Base-by-base conservation (phyloP, 2,797 vertebrate species). In the Gouania willdenowi region DNA sequence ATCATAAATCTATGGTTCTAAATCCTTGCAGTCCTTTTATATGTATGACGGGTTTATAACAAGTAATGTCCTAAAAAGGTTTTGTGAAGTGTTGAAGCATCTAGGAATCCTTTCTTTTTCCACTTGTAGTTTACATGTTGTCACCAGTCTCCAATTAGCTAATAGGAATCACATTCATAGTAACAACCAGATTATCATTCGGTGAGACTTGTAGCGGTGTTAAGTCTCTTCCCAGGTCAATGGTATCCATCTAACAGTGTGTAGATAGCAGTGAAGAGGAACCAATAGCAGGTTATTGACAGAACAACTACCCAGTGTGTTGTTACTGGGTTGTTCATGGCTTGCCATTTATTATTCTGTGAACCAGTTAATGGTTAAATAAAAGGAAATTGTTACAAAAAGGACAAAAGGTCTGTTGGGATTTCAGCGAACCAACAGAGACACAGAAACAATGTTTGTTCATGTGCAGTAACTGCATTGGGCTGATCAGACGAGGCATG, bases 161-260 rank as follows among this genome's bases (percentile, higher is more conserved):
- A 67, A 79, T 55, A 54, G 64, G 57, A 70, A 43, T 33, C 24
- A 33, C 53, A 63, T 58, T 71, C 51, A 72, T 15, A 33, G 42
- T 7, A 20, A 41, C 55, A 61, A 9, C 44, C 52, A 40, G 42
- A 75, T 64, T 38, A 60, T 72, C 32, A 47, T n/a, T n/a, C n/a
- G n/a, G n/a, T n/a, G n/a, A n/a, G n/a, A n/a, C 59, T 32, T 26
- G 44, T 36, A 46, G 35, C 37, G 59, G 51, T 19, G 41, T 49
- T 56, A 52, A 19, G 37, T 18, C 45, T 52, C 32, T 32, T 30
- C 27, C 44, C 2, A 0, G 37, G 42, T 66, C 53, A 65, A 32
- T 50, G 26, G 37, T 23, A 50, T 52, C 35, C 49, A 28, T 52
- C 28, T 36, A 26, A 62, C 40, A 48, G 38, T 4, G 8, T 46